Base-by-base conservation (phyloP, 2,797 vertebrate genomes). In the Halcyon smyrnensis region DNA sequence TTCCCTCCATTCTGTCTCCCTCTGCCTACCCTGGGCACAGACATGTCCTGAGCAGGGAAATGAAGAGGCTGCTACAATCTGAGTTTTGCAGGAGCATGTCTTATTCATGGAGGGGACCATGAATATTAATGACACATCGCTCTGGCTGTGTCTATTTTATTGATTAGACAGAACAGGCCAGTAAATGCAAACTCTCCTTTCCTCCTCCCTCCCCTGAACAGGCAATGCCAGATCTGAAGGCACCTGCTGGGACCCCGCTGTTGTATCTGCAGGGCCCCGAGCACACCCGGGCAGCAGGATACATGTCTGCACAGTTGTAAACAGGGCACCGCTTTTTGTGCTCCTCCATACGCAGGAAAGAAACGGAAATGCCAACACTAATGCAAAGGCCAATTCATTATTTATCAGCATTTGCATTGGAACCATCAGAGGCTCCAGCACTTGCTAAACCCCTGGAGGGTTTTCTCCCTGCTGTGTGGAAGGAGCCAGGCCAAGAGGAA, bases 341-440 rank as follows among this genome's bases (percentile, higher is more conserved):
- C 32, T 63, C 64, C 76, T 1, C 4, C 89, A 20, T 14, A 5
- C 59, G 90, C 93, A 62, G 90, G 12, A 15, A 24, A 77, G 82
- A 15, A 74, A 8, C 25, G 1, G 37, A 68, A 78, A 65, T 2
- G 73, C 25, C 57, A 36, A 6, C 15, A 0, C 51, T 8, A 84
- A 54, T 15, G 81, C 59, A 6, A 79, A 62, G 27, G 78, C 28
- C 39, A 54, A 85, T 92, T 19, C 75, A 87, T 95, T 88, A 90
- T 95, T 96, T 85, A 95, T 77, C 32, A 2, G 24, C 76, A 64
- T 86, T 57, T 80, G 84, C 94, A 78, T 88, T 78, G 60, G 63
- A 76, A 28, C 15, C 1, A 41, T 68, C 36, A n/a, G 83, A 69
- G 19, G 76, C 56, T 46, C 68, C 19, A 34, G 81, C 59, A 8